Base-by-base conservation (phyloP, 2,113 vertebrate species). In the Thymallus thymallus region DNA sequence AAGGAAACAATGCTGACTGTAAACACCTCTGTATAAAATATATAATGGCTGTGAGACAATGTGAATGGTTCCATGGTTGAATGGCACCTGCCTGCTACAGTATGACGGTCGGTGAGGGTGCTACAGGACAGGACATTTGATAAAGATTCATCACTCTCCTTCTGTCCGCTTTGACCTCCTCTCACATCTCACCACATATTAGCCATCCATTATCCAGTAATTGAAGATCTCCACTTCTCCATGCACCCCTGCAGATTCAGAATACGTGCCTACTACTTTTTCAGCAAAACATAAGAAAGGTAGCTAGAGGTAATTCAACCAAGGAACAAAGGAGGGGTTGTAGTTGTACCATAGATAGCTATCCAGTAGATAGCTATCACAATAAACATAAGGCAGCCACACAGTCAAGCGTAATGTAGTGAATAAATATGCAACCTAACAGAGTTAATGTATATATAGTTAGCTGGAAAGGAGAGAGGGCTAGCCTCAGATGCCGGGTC, bases 121-220 rank as follows among this genome's bases (percentile, higher is more conserved):
- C 29, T 32, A 32, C 82, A 68, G 86, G 89, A 91, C 87, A 86
- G 86, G 84, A 87, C 78, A 76, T 85, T 88, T 90, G 75, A 87
- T 84, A 84, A 86, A 85, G 91, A 91, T 91, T 90, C 88, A 92
- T 92, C 90, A 90, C 89, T 87, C 83, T 90, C 84, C 83, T 45
- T 20, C 84, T 60, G 91, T 90, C 91, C 88, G 88, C 88, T 89
- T 88, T 86, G 91, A 89, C 91, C 91, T 90, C 87, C 89, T 90
- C 86, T 86, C 91, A 88, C 85, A 83, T 89, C 90, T 75, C 83
- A 76, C 88, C 83, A 76, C 88, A 87, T 86, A 91, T 90, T 90
- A 91, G 85, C 85, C 82, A 84, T 72, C 84, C 87, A 90, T 91
- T 91, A 90, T 82, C 83, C 75, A 73, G 86, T 90, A 91, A 91